A percentile compares a stretch with the other conserved stretches of the same genome.
Conservation (phyloP, 2,797 vertebrate species). For the Muraenolepis orangiensis region DNA sequence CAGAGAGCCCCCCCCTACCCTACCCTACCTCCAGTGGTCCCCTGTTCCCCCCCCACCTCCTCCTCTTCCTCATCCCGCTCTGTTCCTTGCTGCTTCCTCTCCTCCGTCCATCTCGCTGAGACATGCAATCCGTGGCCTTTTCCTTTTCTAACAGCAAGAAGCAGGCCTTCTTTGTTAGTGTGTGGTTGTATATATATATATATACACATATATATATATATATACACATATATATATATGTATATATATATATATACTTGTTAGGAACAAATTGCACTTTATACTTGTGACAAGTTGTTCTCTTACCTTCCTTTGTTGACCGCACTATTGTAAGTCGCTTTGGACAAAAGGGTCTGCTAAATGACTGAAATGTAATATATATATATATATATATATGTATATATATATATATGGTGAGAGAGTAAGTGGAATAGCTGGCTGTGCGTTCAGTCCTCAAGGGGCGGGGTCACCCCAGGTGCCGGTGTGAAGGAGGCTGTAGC, state of each 20-base stretch:
- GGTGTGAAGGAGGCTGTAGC: conserved; percentile 68
- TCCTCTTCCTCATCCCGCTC: background rate
- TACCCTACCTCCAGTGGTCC: conserved; percentile 59
- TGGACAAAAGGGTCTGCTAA: too few species aligned
- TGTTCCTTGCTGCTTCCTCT: conserved; percentile 27
- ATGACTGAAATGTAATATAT: too few species aligned
- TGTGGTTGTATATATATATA: background rate
- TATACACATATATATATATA: conserved; percentile 13
- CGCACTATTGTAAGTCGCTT: too few species aligned
- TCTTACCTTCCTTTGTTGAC: too few species aligned
- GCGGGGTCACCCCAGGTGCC: conserved; percentile 58
- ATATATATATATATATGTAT: conserved; percentile 25
- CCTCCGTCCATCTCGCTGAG: conserved; percentile 2
- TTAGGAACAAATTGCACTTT: too few species aligned
- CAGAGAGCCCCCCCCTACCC: conserved; percentile 62
- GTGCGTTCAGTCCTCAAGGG: conserved; percentile 33
- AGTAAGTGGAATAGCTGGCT: background rate
- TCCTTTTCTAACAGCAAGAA: conserved; percentile 65
- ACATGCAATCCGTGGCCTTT: conserved; percentile 43
- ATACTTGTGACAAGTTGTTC: too few species aligned
- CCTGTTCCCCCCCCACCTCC: conserved; percentile 21
- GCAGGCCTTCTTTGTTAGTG: conserved; percentile 53
- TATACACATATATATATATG: conserved; percentile 27
- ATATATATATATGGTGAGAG: conserved; percentile 15
- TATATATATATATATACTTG: conserved; percentile 22